Conservation (phyloP, 2,888 invertebrate species). For the Tipula helvola region DNA sequence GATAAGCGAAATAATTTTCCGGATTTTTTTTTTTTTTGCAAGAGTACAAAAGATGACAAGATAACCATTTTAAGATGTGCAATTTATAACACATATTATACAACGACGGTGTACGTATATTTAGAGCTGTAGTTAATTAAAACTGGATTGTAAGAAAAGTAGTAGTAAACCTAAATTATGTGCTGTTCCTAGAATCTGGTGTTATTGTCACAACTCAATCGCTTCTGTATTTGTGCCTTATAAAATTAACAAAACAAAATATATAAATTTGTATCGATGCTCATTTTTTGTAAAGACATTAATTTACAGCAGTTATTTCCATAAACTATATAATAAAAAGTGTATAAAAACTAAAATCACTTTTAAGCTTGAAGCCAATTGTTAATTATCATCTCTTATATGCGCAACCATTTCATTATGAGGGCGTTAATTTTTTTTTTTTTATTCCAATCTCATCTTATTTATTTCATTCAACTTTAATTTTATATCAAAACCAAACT, state of each 20-base stretch:
- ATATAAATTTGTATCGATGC: neutral
- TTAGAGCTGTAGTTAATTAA: neutral
- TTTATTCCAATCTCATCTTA: neutral
- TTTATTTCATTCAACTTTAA: neutral
- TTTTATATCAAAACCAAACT: neutral
- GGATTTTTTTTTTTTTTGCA: neutral
- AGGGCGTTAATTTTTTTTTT: neutral
- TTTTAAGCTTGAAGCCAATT: neutral
- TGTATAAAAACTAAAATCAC: neutral
- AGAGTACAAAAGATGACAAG: neutral
- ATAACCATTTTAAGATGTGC: neutral
- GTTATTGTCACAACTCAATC: neutral
- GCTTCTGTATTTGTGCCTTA: neutral
- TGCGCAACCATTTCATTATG: neutral
- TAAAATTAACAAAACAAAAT: neutral
- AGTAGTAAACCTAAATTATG: neutral
- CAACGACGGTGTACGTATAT: neutral
- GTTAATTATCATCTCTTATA: constrained; percentile 5
- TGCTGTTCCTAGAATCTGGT: neutral
- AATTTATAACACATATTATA: neutral
- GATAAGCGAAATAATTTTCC: neutral
- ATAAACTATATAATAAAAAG: neutral
- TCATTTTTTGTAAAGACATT: neutral
- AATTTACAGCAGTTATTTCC: neutral
- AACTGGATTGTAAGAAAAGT: neutral